These are phyloP conservation scores for Stomatorhinus ivindoensis DNA, from an alignment of 2,113 vertebrate genomes.

Conservation along the genomic window DNA sequence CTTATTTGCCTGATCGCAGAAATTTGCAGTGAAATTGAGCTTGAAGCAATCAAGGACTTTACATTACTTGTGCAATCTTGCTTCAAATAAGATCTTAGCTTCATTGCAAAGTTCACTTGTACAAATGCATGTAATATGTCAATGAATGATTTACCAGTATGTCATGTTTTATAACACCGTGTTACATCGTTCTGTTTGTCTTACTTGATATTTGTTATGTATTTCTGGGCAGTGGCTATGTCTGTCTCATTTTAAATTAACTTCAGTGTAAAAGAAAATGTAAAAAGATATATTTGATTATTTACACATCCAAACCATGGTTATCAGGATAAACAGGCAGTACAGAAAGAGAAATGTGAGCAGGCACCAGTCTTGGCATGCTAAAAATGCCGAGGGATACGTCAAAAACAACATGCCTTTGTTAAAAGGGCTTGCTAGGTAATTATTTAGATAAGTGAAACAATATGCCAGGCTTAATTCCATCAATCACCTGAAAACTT, in stretches of 20 bases:
- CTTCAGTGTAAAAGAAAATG: background rate
- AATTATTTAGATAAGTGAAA: background rate
- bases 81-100: background rate
- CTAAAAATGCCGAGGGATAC: background rate
- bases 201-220: background rate
- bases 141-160: background rate
- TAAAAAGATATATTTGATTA: background rate
- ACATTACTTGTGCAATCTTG: background rate
- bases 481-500: background rate
- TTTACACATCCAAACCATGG: background rate
- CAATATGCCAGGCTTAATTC: background rate
- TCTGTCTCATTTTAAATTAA: background rate
- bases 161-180: background rate
- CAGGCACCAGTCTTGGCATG: background rate
- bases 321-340: background rate
- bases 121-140: background rate
- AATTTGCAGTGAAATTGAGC: constrained; percentile 15
- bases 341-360: background rate
- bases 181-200: background rate
- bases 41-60: background rate
- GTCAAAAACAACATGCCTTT: background rate
- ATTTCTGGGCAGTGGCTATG: background rate
- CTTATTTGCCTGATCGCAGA: constrained; percentile 38
- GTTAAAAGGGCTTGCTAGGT: background rate
- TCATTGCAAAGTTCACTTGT: background rate